These are phyloP conservation scores for Puffinus mauretanicus DNA, from an alignment of 2,113 vertebrate species.

Conservation along the genomic window DNA sequence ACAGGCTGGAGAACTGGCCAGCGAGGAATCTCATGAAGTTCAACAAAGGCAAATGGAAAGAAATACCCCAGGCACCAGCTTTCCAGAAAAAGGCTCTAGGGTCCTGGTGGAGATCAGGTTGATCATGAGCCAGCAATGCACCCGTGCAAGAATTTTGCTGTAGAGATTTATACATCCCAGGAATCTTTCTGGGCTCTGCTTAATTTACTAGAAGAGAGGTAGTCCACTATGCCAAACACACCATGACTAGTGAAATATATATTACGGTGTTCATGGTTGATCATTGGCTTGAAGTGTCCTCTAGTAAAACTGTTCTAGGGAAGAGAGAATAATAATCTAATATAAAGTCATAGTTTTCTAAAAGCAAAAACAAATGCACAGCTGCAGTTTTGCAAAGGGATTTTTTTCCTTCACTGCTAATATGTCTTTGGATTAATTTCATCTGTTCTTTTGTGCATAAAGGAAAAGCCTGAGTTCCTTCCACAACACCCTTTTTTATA, in stretches of 20 bases:
- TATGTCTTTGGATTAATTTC: background rate
- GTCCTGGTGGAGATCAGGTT: background rate
- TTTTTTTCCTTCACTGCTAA: background rate
- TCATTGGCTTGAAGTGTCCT: background rate
- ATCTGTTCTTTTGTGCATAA: background rate
- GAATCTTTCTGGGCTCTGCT: background rate
- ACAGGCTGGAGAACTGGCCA: background rate
- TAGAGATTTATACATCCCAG: background rate
- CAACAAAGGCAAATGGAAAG: background rate
- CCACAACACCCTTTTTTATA: background rate
- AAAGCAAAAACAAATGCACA: background rate
- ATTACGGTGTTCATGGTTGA: background rate
- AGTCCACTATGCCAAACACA: background rate
- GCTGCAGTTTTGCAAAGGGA: background rate
- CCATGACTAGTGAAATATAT: fast-evolving
- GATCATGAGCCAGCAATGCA: background rate
- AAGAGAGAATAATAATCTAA: background rate
- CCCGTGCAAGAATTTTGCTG: background rate
- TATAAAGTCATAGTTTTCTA: background rate
- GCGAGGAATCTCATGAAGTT: background rate
- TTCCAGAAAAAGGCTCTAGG: background rate
- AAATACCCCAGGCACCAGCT: background rate
- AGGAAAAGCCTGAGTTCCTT: background rate
- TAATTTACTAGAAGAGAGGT: background rate
- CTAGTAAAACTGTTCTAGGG: background rate